Evolutionary conservation across 2,113 vertebrate genomes (phyloP).

Genomic region (Rhineura floridana): DNA sequence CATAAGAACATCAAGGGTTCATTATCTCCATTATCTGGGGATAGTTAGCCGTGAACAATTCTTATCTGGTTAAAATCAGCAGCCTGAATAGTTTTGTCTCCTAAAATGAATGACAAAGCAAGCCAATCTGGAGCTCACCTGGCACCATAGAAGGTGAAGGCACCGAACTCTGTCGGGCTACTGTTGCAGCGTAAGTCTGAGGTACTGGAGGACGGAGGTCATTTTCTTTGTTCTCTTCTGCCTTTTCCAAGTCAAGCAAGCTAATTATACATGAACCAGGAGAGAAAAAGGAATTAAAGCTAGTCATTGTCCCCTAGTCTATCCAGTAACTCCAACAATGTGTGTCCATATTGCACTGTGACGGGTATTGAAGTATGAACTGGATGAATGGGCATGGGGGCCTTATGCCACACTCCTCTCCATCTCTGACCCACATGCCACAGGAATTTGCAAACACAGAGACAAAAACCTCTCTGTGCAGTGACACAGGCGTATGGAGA

Average conservation of each 20-base stretch:
- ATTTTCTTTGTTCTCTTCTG: constrained; percentile 73
- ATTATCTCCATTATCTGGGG: background rate
- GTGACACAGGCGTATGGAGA: background rate
- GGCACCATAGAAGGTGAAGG: constrained; percentile 83
- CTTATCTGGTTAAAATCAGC: background rate
- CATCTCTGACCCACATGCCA: background rate
- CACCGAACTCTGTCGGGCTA: constrained; percentile 83
- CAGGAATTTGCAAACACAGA: background rate
- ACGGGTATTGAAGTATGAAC: background rate
- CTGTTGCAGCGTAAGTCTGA: constrained; percentile 91
- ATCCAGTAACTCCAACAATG: background rate
- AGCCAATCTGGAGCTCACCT: constrained; percentile 62
- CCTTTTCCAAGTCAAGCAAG: constrained; percentile 79
- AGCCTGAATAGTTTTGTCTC: background rate
- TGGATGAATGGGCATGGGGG: too few relatives aligned
- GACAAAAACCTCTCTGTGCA: background rate
- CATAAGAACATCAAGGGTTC: background rate
- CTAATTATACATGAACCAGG: constrained; percentile 61
- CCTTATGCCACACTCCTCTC: too few relatives aligned
- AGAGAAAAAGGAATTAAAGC: background rate
- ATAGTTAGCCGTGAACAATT: background rate
- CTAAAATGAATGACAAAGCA: background rate
- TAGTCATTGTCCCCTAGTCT: background rate
- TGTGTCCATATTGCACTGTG: constrained; percentile 1
- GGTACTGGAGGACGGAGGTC: constrained; percentile 71